Evolutionary conservation across 1,140 invertebrate genomes (phyloP).

Genomic region (roundworm (Caenorhabditis elegans)): DNA sequence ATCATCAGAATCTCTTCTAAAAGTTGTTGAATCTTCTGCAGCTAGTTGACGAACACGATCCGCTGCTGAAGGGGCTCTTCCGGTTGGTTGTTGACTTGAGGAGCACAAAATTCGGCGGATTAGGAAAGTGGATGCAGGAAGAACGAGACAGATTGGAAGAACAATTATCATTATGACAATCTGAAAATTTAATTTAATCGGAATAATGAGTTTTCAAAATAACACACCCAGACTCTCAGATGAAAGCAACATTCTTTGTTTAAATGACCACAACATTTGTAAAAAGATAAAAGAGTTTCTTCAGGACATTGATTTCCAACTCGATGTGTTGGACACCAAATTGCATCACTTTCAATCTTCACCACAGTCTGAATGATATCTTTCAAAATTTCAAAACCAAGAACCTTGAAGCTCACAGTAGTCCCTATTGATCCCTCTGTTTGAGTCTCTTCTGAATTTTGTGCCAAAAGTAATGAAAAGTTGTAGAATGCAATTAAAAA

Average conservation of each 20-base stretch:
- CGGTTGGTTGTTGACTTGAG: not conserved
- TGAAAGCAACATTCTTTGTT: slow-evolving; percentile 19
- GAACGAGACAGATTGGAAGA: not conserved
- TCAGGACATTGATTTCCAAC: slow-evolving; percentile 1
- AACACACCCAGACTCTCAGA: slow-evolving; percentile 4
- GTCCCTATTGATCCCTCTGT: not conserved
- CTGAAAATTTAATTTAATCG: not conserved
- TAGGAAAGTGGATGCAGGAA: not conserved
- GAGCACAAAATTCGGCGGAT: not conserved
- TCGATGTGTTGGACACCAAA: slow-evolving; percentile 18
- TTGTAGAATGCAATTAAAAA: not conserved
- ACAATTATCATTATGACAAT: slow-evolving; percentile 25
- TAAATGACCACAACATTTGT: slow-evolving; percentile 13
- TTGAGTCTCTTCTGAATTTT: not conserved
- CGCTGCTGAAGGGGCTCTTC: not conserved
- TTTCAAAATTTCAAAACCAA: too few relatives aligned
- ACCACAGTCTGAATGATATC: not conserved
- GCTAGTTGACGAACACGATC: slow-evolving; percentile 14
- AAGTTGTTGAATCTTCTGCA: not conserved
- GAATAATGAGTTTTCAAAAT: too few relatives aligned
- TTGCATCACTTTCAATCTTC: not conserved
- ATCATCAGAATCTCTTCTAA: slow-evolving; percentile 12
- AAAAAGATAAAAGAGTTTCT: not conserved
- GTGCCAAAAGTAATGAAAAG: not conserved
- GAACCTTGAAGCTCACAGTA: not conserved